Evolutionary conservation across 2,888 invertebrate species (phyloP).

Genomic region (Coecobrya sp.): DNA sequence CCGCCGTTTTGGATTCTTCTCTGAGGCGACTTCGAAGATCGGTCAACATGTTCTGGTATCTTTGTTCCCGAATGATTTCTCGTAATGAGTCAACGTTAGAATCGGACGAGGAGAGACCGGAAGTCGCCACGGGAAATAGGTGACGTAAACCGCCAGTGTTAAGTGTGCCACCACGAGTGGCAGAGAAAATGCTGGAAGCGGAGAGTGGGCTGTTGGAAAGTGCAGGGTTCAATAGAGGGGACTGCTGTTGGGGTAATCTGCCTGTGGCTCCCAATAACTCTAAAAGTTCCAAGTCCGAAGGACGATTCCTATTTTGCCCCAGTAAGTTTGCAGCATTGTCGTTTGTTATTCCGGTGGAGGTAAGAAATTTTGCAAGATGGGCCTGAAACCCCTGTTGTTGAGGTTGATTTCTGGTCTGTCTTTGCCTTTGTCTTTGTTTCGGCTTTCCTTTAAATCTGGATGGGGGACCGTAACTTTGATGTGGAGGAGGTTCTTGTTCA

Average conservation of each 20-base stretch:
- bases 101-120: neutral
- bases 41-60: slow-evolving; percentile 82
- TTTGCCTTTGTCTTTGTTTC: neutral
- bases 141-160: neutral
- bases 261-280: slow-evolving; percentile 49
- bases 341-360: slow-evolving; percentile 51
- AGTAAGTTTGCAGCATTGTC: slow-evolving; percentile 36
- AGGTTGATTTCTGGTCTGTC: neutral
- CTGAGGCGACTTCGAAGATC: slow-evolving; percentile 84
- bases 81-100: slow-evolving; percentile 74
- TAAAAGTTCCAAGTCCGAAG: slow-evolving; percentile 59
- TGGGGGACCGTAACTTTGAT: slow-evolving; percentile 66
- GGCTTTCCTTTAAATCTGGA: neutral
- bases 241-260: slow-evolving; percentile 10
- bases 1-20: slow-evolving; percentile 78
- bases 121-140: neutral
- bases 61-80: slow-evolving; percentile 85
- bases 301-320: slow-evolving; percentile 54
- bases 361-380: slow-evolving; percentile 65
- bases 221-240: slow-evolving; percentile 45
- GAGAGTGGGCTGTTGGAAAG: neutral
- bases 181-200: neutral
- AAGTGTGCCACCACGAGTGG: neutral
- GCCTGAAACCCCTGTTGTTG: slow-evolving; percentile 67
- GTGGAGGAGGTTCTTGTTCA: slow-evolving; percentile 32